Conservation (phyloP, 2,888 invertebrate species). For the Megastigmus dorsalis region DNA sequence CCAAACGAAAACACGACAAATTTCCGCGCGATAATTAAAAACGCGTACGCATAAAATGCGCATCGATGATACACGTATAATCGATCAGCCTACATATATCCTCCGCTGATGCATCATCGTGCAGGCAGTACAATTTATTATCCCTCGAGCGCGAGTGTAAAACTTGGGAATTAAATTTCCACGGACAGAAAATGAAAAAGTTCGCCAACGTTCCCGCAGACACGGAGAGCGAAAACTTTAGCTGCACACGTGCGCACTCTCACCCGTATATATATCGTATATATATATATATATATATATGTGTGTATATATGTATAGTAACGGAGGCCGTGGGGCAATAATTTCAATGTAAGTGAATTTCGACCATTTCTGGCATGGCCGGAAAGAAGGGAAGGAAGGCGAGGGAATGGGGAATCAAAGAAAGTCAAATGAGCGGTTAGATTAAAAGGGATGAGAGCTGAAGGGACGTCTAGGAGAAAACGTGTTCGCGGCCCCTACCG, state of each 20-base stretch:
- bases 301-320: no score
- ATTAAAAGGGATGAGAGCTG: constrained; percentile 18
- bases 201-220: not conserved
- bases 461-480: not conserved
- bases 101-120: no score
- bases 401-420: constrained; percentile 17
- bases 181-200: not conserved
- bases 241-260: not conserved
- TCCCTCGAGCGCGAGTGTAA: no score
- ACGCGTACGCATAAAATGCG: no score
- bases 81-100: no score
- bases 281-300: no score
- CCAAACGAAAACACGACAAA: no score
- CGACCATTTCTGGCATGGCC: not conserved
- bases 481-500: no score
- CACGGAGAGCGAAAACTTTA: not conserved
- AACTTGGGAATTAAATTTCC: not conserved
- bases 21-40: no score
- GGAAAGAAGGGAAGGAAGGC: not conserved
- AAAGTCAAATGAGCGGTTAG: constrained; percentile 44
- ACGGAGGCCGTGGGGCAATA: not conserved
- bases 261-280: no score
- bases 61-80: no score
- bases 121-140: no score
- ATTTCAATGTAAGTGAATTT: constrained; percentile 22